These are phyloP conservation scores for Lampropteryx suffumata DNA, from an alignment of 2,888 invertebrate species.

Conservation along the genomic window DNA sequence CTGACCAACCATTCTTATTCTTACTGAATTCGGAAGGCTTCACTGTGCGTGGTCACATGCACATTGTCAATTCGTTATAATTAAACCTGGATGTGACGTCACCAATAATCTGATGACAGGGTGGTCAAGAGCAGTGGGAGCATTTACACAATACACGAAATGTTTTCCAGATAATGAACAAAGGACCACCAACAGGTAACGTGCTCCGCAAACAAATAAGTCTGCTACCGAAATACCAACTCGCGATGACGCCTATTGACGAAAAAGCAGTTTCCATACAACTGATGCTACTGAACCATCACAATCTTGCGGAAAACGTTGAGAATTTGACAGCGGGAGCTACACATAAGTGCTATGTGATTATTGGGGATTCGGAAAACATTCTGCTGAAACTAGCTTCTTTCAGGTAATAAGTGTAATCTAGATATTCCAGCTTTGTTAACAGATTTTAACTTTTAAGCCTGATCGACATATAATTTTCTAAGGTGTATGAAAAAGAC, in stretches of 20 bases:
- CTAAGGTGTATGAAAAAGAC: no score
- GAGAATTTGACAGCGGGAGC: constrained; percentile 72
- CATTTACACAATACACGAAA: background rate
- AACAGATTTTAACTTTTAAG: no score
- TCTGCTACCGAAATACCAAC: constrained; percentile 84
- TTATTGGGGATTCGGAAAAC: constrained; percentile 87
- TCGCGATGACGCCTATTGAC: constrained; percentile 63
- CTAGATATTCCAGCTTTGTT: constrained; percentile 34
- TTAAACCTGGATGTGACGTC: no score
- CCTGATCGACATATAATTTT: no score
- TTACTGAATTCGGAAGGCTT: no score
- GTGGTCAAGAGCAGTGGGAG: no score
- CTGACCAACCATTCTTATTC: no score
- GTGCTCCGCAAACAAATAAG: constrained; percentile 84
- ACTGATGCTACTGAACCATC: constrained; percentile 67
- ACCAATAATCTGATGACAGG: no score
- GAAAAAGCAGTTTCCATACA: constrained; percentile 56
- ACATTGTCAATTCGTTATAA: no score
- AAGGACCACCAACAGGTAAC: constrained; percentile 89
- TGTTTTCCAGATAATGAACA: constrained; percentile 84
- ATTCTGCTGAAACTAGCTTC: constrained; percentile 80
- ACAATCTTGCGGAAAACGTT: constrained; percentile 66
- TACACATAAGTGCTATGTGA: constrained; percentile 79
- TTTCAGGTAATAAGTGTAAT: constrained; percentile 69
- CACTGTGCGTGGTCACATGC: no score